Conservation (phyloP, 1,140 invertebrate species). For the Semibalanus balanoides region DNA sequence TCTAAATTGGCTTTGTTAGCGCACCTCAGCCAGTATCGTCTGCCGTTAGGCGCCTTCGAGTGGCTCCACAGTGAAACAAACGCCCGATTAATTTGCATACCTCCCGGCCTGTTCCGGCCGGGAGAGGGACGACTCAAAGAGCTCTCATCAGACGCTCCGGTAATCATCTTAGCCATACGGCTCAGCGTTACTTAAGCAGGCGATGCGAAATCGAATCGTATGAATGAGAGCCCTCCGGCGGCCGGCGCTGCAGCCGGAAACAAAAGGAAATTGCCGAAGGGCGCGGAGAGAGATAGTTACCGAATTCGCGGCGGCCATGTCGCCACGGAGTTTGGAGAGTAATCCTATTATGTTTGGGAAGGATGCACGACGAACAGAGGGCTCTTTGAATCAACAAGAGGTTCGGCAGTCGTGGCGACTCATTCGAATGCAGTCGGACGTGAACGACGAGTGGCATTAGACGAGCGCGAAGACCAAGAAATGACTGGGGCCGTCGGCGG, state of each 20-base stretch:
- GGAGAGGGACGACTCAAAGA: neutral
- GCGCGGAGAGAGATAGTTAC: neutral
- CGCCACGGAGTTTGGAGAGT: neutral
- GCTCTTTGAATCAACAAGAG: neutral
- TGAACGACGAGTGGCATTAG: neutral
- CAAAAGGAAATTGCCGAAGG: conserved; percentile 1
- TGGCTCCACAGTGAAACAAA: neutral
- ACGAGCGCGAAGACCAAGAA: too few relatives aligned
- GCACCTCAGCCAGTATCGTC: neutral
- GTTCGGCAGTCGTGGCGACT: neutral
- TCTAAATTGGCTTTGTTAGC: neutral
- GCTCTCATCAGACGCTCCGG: neutral
- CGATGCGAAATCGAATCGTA: neutral
- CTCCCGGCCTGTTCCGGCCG: neutral
- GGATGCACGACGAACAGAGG: neutral
- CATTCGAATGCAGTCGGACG: neutral
- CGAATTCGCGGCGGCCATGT: neutral
- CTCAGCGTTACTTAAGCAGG: neutral
- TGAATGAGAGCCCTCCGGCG: neutral
- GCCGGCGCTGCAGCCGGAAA: neutral
- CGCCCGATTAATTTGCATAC: neutral
- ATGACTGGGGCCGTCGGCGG: too few relatives aligned
- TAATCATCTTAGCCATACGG: neutral
- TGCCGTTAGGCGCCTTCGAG: neutral
- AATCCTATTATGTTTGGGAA: neutral